A percentile compares a stretch with the other conserved stretches of the same genome.
Conservation (phyloP, 2,113 vertebrate species). For the Phainopepla nitens region DNA sequence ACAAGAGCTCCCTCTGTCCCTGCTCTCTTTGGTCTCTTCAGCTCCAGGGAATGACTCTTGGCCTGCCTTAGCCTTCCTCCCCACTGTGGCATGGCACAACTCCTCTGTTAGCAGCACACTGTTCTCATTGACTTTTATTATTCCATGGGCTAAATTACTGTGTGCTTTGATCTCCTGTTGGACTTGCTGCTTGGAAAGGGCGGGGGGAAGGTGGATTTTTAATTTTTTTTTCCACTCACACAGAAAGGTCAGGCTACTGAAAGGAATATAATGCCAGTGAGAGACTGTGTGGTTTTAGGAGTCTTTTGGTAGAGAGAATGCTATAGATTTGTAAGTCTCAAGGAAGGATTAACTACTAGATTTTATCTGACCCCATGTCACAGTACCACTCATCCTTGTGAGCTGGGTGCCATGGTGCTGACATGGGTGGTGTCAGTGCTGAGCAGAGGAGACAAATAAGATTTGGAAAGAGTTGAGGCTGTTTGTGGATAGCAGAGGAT, state of each 20-base stretch:
- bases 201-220: background rate
- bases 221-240: background rate
- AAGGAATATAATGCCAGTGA: background rate
- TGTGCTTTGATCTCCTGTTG: background rate
- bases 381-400: background rate
- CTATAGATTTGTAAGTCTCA: background rate
- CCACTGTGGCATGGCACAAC: background rate
- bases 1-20: background rate
- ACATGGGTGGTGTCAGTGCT: background rate
- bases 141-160: background rate
- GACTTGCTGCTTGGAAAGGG: background rate
- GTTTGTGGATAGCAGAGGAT: too few species aligned
- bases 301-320: background rate
- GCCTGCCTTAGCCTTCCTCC: background rate
- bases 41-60: background rate
- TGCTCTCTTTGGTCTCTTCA: background rate
- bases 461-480: background rate
- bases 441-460: background rate
- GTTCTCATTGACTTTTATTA: conserved; percentile 24
- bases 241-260: background rate
- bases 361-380: background rate
- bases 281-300: background rate
- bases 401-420: background rate
- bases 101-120: background rate
- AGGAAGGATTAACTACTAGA: background rate